phyloP scores from a whole-genome alignment of 2,113 vertebrate species.

The Recurvirostra avosetta region DNA sequence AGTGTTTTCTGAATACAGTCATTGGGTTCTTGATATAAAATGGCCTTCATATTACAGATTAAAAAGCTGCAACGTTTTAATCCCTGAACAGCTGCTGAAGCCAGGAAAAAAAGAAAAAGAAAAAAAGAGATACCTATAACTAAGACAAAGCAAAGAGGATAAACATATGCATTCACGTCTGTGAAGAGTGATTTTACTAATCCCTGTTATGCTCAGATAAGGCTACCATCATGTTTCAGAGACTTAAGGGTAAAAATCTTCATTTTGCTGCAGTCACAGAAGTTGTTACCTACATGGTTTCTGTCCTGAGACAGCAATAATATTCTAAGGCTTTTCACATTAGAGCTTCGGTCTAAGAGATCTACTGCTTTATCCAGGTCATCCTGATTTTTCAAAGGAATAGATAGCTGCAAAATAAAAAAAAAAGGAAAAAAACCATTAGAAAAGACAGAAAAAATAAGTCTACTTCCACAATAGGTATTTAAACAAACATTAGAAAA shows the following conservation, averaged over 20 bases:
- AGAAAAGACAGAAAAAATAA: not conserved
- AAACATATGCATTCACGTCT: not conserved
- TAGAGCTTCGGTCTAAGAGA: conserved; percentile 90
- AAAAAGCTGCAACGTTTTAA: not conserved
- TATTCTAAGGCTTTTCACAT: conserved; percentile 96
- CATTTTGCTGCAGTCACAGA: not conserved
- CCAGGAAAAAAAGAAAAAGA: not conserved
- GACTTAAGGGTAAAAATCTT: not conserved
- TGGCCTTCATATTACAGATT: not conserved
- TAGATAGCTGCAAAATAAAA: conserved; percentile 82
- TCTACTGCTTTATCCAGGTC: conserved; percentile 94
- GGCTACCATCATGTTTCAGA: not conserved
- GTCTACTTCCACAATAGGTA: not conserved
- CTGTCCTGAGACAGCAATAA: conserved; percentile 86
- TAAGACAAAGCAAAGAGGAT: not conserved
- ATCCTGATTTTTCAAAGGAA: conserved; percentile 89
- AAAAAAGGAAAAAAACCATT: not conserved
- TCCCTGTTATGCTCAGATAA: not conserved
- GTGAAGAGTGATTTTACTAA: not conserved
- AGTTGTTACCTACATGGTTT: conserved; percentile 81
- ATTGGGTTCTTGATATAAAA: not conserved
- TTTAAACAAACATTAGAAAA: not conserved
- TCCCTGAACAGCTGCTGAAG: not conserved
- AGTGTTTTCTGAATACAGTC: not conserved
- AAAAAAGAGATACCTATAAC: not conserved